These are phyloP conservation scores for Odontophorus gujanensis DNA, from an alignment of 2,113 vertebrate genomes.

Conservation along the genomic window DNA sequence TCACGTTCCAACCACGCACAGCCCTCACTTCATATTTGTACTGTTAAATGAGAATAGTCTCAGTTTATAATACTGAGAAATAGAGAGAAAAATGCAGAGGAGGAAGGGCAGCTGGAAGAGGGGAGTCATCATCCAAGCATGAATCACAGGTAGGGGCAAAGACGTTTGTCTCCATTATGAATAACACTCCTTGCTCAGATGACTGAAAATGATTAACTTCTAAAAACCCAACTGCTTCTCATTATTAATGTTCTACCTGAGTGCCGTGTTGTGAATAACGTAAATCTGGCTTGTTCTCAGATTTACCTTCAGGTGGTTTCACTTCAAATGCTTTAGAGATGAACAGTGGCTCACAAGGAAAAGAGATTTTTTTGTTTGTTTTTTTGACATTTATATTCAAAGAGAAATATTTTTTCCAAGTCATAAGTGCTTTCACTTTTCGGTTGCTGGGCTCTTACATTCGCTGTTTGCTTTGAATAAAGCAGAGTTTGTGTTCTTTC, in stretches of 20 bases:
- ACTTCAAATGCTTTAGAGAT: not conserved
- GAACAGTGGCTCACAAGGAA: not conserved
- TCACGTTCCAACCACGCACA: not conserved
- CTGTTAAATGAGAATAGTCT: not conserved
- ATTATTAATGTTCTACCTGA: not conserved
- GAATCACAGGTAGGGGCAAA: not conserved
- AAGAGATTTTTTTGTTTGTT: not conserved
- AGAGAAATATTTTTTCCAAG: not conserved
- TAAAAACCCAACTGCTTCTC: not conserved
- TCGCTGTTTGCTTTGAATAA: not conserved
- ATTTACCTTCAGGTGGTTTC: not conserved
- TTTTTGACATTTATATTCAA: not conserved
- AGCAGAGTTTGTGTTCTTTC: not conserved
- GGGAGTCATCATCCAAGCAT: not conserved
- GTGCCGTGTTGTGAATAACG: not conserved
- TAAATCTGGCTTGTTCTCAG: not conserved
- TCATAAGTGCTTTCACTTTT: not conserved
- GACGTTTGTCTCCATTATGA: not conserved
- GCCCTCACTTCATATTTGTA: not conserved
- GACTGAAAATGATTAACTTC: not conserved
- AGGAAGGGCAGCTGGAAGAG: slow-evolving; percentile 5
- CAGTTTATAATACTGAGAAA: not conserved
- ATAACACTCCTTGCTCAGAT: not conserved
- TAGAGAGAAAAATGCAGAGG: not conserved
- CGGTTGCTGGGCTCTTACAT: not conserved